phyloP scores from a whole-genome alignment of 2,888 invertebrate species.

The Heliconius sara region DNA sequence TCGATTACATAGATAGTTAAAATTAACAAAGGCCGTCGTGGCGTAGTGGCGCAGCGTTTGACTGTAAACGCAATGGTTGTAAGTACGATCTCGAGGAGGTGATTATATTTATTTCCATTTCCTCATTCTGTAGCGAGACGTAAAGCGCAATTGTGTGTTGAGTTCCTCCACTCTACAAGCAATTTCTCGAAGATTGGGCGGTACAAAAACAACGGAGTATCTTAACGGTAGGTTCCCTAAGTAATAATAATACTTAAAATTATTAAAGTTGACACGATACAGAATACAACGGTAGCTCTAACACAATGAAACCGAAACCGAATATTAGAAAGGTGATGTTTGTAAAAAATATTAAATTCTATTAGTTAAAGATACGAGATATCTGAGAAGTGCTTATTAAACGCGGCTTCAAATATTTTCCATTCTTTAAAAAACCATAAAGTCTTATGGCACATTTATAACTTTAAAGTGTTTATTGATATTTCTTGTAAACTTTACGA shows the following conservation, averaged over 20 bases:
- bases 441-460: conserved; percentile 16
- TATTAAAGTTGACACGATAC: not conserved
- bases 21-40: not conserved
- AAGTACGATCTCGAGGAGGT: not conserved
- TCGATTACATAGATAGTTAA: not conserved
- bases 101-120: not conserved
- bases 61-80: not conserved
- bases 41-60: not conserved
- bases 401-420: conserved; percentile 9
- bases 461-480: conserved; percentile 18
- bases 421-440: conserved; percentile 23
- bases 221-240: not conserved
- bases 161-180: not conserved
- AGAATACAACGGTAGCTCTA: not conserved
- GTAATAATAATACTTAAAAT: not conserved
- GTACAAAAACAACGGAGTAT: not conserved
- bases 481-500: conserved; percentile 12
- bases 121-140: not conserved
- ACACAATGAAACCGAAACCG: not conserved
- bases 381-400: not conserved
- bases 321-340: not conserved
- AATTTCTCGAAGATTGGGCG: not conserved
- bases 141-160: not conserved
- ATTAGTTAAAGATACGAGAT: conserved; percentile 19
- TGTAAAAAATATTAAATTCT: not conserved